A percentile compares a stretch with the other conserved stretches of the same genome.
phyloP scores from a whole-genome alignment of 2,888 invertebrate genomes.

The Cephonodes hylas region DNA sequence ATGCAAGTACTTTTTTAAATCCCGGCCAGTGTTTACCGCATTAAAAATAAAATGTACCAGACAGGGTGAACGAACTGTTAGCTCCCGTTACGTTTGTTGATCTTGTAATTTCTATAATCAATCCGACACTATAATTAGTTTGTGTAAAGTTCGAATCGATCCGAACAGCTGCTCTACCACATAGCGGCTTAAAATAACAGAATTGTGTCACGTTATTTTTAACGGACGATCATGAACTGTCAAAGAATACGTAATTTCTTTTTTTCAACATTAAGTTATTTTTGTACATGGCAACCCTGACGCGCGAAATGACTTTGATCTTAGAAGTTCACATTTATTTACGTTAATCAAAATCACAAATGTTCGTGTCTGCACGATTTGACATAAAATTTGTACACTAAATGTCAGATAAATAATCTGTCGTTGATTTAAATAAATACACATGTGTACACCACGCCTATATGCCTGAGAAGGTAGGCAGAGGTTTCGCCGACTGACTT shows the following conservation, averaged over 20 bases:
- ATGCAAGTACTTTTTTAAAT: slow-evolving; percentile 4
- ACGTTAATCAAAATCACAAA: neutral
- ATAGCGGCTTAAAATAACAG: slow-evolving; percentile 5
- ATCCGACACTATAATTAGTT: slow-evolving; percentile 4
- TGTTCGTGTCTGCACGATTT: neutral
- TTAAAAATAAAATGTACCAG: slow-evolving; percentile 13
- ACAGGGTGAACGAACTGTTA: slow-evolving; percentile 12
- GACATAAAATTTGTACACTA: neutral
- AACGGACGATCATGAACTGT: slow-evolving; percentile 8
- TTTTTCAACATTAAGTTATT: neutral
- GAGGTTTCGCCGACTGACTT: too few relatives aligned
- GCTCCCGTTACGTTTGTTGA: slow-evolving; percentile 6
- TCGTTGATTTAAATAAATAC: too few relatives aligned
- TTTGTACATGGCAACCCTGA: slow-evolving; percentile 1
- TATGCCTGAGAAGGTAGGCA: too few relatives aligned
- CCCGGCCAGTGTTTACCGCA: slow-evolving; percentile 11
- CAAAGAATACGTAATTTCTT: neutral
- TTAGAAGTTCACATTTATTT: neutral
- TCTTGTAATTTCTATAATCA: slow-evolving; percentile 10
- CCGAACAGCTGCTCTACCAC: neutral
- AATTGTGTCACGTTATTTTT: slow-evolving; percentile 9
- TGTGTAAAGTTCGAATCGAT: neutral
- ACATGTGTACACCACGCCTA: too few relatives aligned
- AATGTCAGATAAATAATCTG: too few relatives aligned
- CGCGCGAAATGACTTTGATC: neutral